A percentile compares a stretch with the other conserved stretches of the same genome.
Conservation (phyloP, 1,140 invertebrate genomes). For the Pogonomyrmex barbatus region DNA sequence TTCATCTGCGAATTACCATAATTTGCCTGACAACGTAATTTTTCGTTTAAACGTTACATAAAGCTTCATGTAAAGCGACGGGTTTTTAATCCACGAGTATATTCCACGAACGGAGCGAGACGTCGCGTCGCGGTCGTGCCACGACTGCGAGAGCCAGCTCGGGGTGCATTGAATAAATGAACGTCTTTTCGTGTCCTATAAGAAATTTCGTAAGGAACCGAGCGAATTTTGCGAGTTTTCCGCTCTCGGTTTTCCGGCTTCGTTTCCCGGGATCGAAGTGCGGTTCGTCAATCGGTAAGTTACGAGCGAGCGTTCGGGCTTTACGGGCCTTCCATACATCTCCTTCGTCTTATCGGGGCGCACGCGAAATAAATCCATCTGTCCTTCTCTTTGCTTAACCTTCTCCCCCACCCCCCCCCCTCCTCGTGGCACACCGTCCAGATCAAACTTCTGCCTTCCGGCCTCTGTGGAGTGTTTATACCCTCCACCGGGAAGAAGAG, state of each 20-base stretch:
- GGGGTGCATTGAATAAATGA: conserved; percentile 37
- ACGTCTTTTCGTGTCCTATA: conserved; percentile 17
- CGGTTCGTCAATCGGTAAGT: conserved; percentile 71
- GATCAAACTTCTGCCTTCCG: conserved; percentile 77
- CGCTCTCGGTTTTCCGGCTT: conserved; percentile 7
- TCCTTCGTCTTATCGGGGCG: conserved; percentile 60
- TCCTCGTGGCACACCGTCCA: neutral
- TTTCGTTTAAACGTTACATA: conserved; percentile 36
- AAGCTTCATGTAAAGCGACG: conserved; percentile 15
- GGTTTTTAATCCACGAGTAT: conserved; percentile 32
- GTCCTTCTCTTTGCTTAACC: conserved; percentile 5
- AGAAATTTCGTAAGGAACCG: conserved; percentile 16
- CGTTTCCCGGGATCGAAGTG: conserved; percentile 13
- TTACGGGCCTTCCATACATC: conserved; percentile 50
- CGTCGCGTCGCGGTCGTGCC: conserved; percentile 56
- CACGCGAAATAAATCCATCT: conserved; percentile 71
- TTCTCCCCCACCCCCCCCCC: neutral
- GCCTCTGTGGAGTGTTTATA: conserved; percentile 72
- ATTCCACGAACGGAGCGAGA: neutral
- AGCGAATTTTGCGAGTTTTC: conserved; percentile 46
- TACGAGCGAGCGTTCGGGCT: conserved; percentile 63
- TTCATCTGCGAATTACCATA: conserved; percentile 47
- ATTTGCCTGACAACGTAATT: conserved; percentile 32
- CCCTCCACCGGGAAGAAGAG: conserved; percentile 49
- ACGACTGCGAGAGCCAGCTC: conserved; percentile 21